Percentiles rank a stretch among this genome's conserved stretches.
Evolutionary conservation across 2,113 vertebrate species (phyloP).

Genomic region (Eidolon helvum): DNA sequence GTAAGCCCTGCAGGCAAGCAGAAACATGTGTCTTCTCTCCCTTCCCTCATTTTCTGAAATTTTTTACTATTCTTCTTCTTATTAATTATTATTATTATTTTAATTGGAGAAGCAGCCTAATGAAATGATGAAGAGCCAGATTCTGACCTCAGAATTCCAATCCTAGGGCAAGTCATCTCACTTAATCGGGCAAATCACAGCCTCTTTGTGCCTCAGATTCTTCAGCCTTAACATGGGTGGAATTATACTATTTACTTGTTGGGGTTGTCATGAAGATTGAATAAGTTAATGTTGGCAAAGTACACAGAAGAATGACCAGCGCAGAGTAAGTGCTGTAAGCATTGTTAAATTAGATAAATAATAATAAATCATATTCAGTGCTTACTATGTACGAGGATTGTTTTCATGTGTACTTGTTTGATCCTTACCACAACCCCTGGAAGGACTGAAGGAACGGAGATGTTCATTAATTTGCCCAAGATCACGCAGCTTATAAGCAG

Average conservation of each 20-base stretch:
- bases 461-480: neutral
- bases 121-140: neutral
- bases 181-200: neutral
- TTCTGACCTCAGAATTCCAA: neutral
- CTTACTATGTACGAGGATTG: neutral
- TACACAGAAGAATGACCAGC: neutral
- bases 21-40: accelerated
- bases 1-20: neutral
- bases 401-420: neutral
- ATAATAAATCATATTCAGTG: neutral
- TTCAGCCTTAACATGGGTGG: neutral
- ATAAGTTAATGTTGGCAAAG: neutral
- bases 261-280: neutral
- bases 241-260: neutral
- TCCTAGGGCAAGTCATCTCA: neutral
- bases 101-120: neutral
- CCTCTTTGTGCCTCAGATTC: neutral
- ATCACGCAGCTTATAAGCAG: neutral
- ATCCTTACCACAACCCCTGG: neutral
- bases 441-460: neutral
- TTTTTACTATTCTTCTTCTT: neutral
- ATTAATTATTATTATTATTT: neutral
- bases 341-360: neutral
- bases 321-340: neutral
- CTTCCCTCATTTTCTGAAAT: neutral